Conservation (phyloP, 35 echinoderm and acorn worm genomes). For the Ophiothrix spiculata region DNA sequence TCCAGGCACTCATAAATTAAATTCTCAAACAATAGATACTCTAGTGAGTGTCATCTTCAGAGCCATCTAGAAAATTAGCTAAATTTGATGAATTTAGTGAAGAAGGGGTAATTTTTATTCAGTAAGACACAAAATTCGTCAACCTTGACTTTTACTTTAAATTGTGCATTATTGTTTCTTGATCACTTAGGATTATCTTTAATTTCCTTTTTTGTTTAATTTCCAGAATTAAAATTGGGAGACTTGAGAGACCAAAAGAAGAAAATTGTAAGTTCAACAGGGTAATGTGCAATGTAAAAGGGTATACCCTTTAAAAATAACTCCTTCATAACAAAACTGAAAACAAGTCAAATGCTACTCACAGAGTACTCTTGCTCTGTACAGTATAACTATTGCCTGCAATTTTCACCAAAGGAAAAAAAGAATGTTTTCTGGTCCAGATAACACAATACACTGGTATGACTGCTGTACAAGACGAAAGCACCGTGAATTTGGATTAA, state of each 20-base stretch:
- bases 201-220: constrained; percentile 10
- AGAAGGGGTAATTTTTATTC: background rate
- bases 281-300: background rate
- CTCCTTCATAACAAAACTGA: background rate
- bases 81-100: background rate
- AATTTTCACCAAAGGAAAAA: too few species aligned
- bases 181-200: background rate
- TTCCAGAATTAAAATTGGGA: constrained; percentile 74
- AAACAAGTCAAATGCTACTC: background rate
- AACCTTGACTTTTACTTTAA: background rate
- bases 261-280: constrained; percentile 73
- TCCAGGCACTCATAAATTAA: too few species aligned
- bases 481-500: too few species aligned
- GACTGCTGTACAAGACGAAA: too few species aligned
- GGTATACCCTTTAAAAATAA: background rate
- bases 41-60: background rate
- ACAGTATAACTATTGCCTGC: too few species aligned
- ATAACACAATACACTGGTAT: too few species aligned
- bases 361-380: too few species aligned
- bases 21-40: too few species aligned
- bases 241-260: constrained; percentile 91
- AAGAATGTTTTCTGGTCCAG: too few species aligned
- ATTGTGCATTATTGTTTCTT: background rate
- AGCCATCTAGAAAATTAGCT: background rate
- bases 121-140: background rate